Base-by-base conservation (phyloP, 2,113 vertebrate genomes). In the Bos javanicus region DNA sequence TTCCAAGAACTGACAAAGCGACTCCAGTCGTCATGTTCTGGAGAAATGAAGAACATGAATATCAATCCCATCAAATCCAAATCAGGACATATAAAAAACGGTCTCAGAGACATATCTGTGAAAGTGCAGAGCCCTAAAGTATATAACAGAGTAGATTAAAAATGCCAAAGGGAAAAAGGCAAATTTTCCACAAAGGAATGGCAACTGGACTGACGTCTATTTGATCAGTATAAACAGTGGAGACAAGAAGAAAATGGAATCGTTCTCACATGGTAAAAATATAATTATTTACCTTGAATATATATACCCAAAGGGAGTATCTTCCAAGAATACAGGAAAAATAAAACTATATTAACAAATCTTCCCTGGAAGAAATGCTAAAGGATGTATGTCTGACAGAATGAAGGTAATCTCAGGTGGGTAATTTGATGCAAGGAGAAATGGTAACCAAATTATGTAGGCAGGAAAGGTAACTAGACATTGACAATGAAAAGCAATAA, bases 171-270 rank as follows among this genome's bases (percentile, higher is more conserved):
- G 48, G 21, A 67, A 50, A 50, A 71, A 88, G 50, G 13, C 9
- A 56, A 14, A 10, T 16, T 84, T 84, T 54, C 19, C 56, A 5
- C 56, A 3, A 48, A 56, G 39, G 12, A 87, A 33, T 3, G 28
- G 4, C 6, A 6, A 0, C 48, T 7, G 5, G 39, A 17, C 13
- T 0, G 8, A 50, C 1, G 11, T 11, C 56, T 28, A 25, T n/a
- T 16, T 78, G 21, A 2, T 10, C 36, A 5, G 2, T 46, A 10
- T 33, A 7, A 19, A 6, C 11, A 39, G 6, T 4, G 50, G 76
- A 17, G 16, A 1, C 36, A 30, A 28, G 62, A 48, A 59, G 52
- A 30, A 17, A 57, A 17, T 12, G 46, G 12, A 33, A 56, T 33
- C 23, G 6, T 43, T 15, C 21, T 33, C 60, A 36, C 30, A 10